These are phyloP conservation scores for Holothuria scabra DNA, from an alignment of 53 echinoderm and acorn worm species.

Conservation along the genomic window DNA sequence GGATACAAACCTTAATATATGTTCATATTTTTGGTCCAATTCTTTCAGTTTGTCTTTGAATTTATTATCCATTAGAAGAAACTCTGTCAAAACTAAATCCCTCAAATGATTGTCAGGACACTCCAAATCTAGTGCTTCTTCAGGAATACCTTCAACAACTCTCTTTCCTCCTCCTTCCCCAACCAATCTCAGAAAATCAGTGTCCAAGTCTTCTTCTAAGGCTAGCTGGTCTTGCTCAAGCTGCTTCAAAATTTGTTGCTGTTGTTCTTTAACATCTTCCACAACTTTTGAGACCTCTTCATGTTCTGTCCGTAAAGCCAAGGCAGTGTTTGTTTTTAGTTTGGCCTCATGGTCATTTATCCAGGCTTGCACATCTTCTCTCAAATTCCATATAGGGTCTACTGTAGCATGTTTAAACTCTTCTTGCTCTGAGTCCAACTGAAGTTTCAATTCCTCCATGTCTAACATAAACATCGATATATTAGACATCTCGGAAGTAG, in stretches of 20 bases:
- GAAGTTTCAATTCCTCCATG: constrained; percentile 74
- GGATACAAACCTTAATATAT: constrained; percentile 61
- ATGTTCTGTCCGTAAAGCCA: constrained; percentile 20
- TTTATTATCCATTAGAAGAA: constrained; percentile 74
- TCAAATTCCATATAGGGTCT: constrained; percentile 83
- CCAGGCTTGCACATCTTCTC: constrained; percentile 73
- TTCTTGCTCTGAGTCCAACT: constrained; percentile 62
- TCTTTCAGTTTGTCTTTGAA: constrained; percentile 73
- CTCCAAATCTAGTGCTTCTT: constrained; percentile 72
- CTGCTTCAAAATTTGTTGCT: constrained; percentile 60
- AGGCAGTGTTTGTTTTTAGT: background rate
- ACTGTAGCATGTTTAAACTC: constrained; percentile 72
- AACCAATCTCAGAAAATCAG: constrained; percentile 57
- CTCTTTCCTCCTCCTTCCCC: constrained; percentile 67
- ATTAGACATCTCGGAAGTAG: constrained; percentile 69
- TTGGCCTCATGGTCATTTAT: constrained; percentile 31
- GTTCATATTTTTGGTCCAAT: constrained; percentile 74
- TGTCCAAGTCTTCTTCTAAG: constrained; percentile 78
- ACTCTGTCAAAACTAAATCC: constrained; percentile 75
- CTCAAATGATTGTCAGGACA: constrained; percentile 76
- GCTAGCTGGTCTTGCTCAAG: constrained; percentile 66
- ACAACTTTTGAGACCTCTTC: constrained; percentile 64
- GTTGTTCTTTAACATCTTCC: constrained; percentile 74
- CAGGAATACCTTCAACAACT: constrained; percentile 87
- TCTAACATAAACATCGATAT: constrained; percentile 96